Base-by-base conservation (phyloP, 2,888 invertebrate species). In the Buathra laborator region DNA sequence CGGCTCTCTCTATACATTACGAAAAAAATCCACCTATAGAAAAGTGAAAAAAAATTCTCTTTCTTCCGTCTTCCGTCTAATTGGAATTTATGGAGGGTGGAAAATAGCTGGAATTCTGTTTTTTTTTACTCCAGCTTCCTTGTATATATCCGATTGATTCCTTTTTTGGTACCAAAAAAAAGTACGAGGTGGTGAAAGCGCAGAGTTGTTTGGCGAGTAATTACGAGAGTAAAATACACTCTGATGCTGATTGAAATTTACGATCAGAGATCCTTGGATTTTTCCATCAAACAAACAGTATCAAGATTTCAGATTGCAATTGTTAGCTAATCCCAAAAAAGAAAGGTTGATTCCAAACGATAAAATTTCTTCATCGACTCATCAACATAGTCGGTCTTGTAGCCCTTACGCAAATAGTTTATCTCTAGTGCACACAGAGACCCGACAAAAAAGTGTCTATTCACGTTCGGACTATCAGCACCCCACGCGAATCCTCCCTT, bases 391-490 rank as follows among this genome's bases (percentile, higher is more conserved):
- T 29, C 62, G 3, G n/a, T 12, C 29, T 37, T 37, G 7, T 12
- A 5, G 24, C 62, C 32, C 62, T 29, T 32, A 29, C 29, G 62
- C 6, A 62, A 62, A 32, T 29, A 62, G 29, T 7, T 1, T 5
- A 32, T 62, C 62, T n/a, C 32, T 29, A 32, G n/a, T 12, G 32
- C 6, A 59, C 4, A 59, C 29, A 51, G 24, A 82, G 24, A 51
- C 19, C 19, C 43, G 9, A 68, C 4, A 44, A 59, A 46, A 71
- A 76, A 68, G 29, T 67, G 74, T 77, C 86, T 68, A 89, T 88
- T 90, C 90, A 89, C 62, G 62, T 77, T 59, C 66, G 72, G 82
- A 83, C 83, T 81, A 89, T 90, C 88, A 86, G 84, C 48, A 67
- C 62, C 83, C 83, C 70, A 82, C 85, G 72, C 71, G 83, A 80